Evolutionary conservation across 2,888 invertebrate species (phyloP).

Genomic region (Drosophila neonasuta): DNA sequence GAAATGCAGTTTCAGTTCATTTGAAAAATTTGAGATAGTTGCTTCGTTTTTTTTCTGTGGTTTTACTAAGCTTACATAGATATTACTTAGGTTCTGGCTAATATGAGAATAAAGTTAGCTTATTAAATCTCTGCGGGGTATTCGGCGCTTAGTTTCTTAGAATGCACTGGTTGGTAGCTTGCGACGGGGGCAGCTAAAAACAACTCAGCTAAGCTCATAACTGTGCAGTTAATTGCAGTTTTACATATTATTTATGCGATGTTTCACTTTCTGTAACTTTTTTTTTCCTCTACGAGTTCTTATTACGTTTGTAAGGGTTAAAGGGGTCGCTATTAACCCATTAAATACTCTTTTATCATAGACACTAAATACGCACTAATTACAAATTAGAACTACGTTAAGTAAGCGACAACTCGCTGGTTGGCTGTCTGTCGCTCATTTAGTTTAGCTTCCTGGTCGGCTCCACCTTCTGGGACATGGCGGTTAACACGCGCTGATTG

Average conservation of each 20-base stretch:
- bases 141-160: constrained; percentile 27
- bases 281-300: background rate
- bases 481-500: constrained; percentile 89
- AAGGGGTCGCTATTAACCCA: constrained; percentile 1
- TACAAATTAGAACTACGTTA: constrained; percentile 3
- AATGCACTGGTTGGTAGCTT: constrained; percentile 53
- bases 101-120: constrained; percentile 51
- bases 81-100: constrained; percentile 41
- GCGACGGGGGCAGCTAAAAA: constrained; percentile 32
- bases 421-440: constrained; percentile 24
- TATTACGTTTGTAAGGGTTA: background rate
- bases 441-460: constrained; percentile 83
- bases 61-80: constrained; percentile 42
- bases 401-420: background rate
- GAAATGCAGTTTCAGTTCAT: constrained; percentile 55
- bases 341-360: constrained; percentile 32
- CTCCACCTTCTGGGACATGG: constrained; percentile 90
- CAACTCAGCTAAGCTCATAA: constrained; percentile 65
- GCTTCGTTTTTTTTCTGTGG: constrained; percentile 2
- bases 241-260: constrained; percentile 12
- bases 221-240: constrained; percentile 60
- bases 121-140: constrained; percentile 27
- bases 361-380: constrained; percentile 39
- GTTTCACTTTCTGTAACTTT: background rate
- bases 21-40: constrained; percentile 51